Evolutionary conservation across 2,888 invertebrate species (phyloP), one percentile per base, ranked within the genome.

Genomic region (Agrilus cyanescens): DNA sequence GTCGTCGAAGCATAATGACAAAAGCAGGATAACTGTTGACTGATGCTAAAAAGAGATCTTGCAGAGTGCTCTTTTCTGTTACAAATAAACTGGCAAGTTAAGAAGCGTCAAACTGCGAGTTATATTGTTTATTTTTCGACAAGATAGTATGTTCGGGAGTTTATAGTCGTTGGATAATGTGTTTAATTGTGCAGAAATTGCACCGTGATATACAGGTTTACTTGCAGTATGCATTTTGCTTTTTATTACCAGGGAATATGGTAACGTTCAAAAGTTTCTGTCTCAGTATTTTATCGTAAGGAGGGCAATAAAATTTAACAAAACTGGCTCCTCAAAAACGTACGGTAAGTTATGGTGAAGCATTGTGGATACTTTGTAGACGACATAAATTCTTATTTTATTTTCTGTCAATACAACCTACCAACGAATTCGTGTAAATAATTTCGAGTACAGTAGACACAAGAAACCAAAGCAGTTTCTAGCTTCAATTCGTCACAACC

Each of bases 141-240:
- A 37, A 41, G 44, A 38, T 38, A 35, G 32, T 10, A 18, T 20
- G 35, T 38, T 32, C 25, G 20, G 7, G 38, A 31, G 31, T 43
- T 43, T 43, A 43, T 39, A 38, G 32, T 39, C 34, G 32, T 43
- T 39, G 31, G 42, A 42, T 38, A 38, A 38, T 45, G 41, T 43
- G 49, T 41, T 46, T 45, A 49, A 49, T 44, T 45, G 49, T 40
- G 41, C 38, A 46, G 49, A 49, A 49, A 40, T 46, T 41, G 43
- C 32, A 13, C 37, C 31, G 30, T 44, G 45, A 43, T 37, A 34
- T 38, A 45, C 40, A 14, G 31, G 38, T 29, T 34, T 39, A 34
- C 35, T 42, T 42, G 25, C 25, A 25, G 25, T 4, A 10, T 25
- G 10, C 25, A 25, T 25, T 25, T 25, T 25, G 25, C 25, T 25